phyloP scores from a whole-genome alignment of 2,797 vertebrate species.

The Nasua narica region DNA sequence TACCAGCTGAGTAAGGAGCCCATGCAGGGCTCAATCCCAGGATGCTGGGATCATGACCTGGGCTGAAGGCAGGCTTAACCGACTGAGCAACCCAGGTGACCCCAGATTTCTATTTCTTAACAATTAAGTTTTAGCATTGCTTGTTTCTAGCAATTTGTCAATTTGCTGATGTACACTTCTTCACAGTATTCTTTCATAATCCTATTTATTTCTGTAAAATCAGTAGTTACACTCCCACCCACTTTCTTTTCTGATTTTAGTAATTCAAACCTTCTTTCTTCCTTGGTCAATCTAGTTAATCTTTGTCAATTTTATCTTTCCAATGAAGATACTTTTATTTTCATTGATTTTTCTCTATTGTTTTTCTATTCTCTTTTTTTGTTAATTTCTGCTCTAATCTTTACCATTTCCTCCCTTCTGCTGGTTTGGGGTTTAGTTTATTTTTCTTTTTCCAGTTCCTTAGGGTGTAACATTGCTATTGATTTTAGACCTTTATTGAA shows the following conservation, averaged over 20 bases:
- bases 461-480: background rate
- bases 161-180: background rate
- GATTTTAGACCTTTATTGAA: background rate
- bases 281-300: background rate
- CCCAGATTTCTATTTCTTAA: background rate
- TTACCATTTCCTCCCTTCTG: background rate
- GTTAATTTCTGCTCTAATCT: background rate
- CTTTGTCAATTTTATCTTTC: background rate
- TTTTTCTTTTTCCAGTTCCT: background rate
- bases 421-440: background rate
- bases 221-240: background rate
- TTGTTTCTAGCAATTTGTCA: background rate
- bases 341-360: background rate
- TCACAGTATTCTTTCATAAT: background rate
- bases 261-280: background rate
- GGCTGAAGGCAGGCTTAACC: too few relatives aligned
- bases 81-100: too few relatives aligned
- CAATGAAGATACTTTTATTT: background rate
- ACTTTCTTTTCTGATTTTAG: background rate
- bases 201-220: background rate
- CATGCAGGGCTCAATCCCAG: too few relatives aligned
- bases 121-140: background rate
- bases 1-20: too few relatives aligned
- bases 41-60: too few relatives aligned
- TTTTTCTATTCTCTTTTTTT: background rate